phyloP scores from a whole-genome alignment of 1,140 invertebrate species.

The Caenorhabditis remanei region DNA sequence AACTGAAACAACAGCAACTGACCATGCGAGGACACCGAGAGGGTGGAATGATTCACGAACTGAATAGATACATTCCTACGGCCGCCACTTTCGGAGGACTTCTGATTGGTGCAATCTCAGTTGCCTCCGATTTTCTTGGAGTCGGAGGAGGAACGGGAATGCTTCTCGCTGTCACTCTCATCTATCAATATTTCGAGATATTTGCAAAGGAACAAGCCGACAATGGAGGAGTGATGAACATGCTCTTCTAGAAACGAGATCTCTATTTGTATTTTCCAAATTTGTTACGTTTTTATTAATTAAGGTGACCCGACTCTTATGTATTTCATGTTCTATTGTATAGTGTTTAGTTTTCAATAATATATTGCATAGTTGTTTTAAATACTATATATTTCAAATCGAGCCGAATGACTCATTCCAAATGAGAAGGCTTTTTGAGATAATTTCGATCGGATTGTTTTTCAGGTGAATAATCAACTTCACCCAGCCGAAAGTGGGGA shows the following conservation, averaged over 20 bases:
- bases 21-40: slow-evolving; percentile 99
- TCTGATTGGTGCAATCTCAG: slow-evolving; percentile 96
- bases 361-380: no score
- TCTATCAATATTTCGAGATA: slow-evolving; percentile 99
- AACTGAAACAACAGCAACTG: slow-evolving; percentile 99
- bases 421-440: no score
- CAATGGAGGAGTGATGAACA: slow-evolving; percentile 88
- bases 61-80: slow-evolving; percentile 88
- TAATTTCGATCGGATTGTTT: no score
- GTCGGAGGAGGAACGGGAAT: slow-evolving; percentile 86
- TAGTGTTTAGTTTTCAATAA: no score
- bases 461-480: no score
- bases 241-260: slow-evolving; percentile 75
- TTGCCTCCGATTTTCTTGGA: slow-evolving; percentile 92
- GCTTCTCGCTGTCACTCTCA: slow-evolving; percentile 97
- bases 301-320: no score
- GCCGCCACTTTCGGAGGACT: slow-evolving; percentile 96
- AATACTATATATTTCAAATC: no score
- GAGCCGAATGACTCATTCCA: no score
- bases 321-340: no score
- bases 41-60: slow-evolving; percentile 98
- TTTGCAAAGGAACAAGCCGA: slow-evolving; percentile 99
- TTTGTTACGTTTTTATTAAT: no score
- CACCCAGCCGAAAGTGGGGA: no score
- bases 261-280: no score